These are phyloP conservation scores for Rhinella marina DNA, from an alignment of 2,797 vertebrate species.

Conservation along the genomic window DNA sequence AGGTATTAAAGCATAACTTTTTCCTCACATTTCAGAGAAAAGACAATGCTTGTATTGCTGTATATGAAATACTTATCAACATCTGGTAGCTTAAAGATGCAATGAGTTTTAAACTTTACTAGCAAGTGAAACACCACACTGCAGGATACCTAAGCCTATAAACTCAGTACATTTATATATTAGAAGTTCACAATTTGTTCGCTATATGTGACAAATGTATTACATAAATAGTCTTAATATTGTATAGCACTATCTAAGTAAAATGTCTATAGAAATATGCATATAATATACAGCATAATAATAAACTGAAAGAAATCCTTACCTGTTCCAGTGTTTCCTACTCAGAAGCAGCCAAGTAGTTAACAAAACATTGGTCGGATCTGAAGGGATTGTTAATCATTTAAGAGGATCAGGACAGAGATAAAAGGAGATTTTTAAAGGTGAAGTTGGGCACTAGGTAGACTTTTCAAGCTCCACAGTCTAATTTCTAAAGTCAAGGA, in stretches of 20 bases:
- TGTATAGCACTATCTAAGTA: background rate
- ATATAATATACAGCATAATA: background rate
- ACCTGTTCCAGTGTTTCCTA: background rate
- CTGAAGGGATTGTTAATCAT: conserved; percentile 54
- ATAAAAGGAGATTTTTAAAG: conserved; percentile 51
- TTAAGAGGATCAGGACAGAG: conserved; percentile 45
- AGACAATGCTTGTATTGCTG: background rate
- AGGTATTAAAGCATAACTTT: conserved; percentile 38
- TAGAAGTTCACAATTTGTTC: no score
- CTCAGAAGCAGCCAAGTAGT: background rate
- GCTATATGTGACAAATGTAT: background rate
- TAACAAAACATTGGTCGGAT: conserved; percentile 30
- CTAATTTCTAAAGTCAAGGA: background rate
- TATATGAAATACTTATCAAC: background rate
- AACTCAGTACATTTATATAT: background rate
- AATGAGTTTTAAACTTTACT: background rate
- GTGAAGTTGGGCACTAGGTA: conserved; percentile 24
- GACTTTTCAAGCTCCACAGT: background rate
- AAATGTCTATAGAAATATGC: background rate
- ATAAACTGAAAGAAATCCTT: background rate
- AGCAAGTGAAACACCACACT: background rate
- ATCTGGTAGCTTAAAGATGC: background rate
- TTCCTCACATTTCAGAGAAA: background rate
- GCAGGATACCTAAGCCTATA: background rate
- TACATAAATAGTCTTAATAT: background rate